These are phyloP conservation scores for Lasioglossum morio DNA, from an alignment of 2,888 invertebrate species.

Conservation along the genomic window DNA sequence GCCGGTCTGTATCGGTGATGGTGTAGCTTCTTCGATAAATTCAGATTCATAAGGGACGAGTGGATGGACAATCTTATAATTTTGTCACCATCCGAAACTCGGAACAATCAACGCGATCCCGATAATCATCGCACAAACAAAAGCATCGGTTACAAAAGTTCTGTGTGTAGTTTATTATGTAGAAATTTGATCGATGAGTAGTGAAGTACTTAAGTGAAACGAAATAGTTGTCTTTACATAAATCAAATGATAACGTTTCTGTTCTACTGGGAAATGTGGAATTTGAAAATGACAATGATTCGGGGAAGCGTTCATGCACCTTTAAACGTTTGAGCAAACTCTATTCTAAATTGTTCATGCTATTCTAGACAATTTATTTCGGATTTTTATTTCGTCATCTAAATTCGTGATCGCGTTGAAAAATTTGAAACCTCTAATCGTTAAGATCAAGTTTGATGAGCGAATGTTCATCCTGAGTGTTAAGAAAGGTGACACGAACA, in stretches of 20 bases:
- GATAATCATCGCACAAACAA: neutral
- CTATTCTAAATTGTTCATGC: neutral
- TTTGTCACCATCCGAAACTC: neutral
- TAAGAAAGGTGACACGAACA: neutral
- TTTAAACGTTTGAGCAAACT: neutral
- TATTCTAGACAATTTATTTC: neutral
- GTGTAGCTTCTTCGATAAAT: neutral
- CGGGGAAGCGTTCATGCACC: neutral
- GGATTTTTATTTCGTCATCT: neutral
- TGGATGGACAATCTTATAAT: neutral
- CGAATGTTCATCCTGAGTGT: neutral
- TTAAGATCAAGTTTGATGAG: neutral
- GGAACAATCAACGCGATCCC: neutral
- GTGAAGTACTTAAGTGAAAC: neutral
- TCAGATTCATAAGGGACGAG: neutral
- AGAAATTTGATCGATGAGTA: neutral
- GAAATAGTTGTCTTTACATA: neutral
- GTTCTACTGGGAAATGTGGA: neutral
- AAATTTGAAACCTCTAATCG: neutral
- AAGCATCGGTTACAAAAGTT: neutral
- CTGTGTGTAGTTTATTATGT: neutral
- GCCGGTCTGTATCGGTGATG: neutral
- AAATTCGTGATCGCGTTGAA: neutral
- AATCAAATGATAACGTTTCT: neutral
- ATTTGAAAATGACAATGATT: neutral